A percentile compares a stretch with the other conserved stretches of the same genome.
Evolutionary conservation across 2,797 vertebrate genomes (phyloP).

Genomic region (Lutra lutra): DNA sequence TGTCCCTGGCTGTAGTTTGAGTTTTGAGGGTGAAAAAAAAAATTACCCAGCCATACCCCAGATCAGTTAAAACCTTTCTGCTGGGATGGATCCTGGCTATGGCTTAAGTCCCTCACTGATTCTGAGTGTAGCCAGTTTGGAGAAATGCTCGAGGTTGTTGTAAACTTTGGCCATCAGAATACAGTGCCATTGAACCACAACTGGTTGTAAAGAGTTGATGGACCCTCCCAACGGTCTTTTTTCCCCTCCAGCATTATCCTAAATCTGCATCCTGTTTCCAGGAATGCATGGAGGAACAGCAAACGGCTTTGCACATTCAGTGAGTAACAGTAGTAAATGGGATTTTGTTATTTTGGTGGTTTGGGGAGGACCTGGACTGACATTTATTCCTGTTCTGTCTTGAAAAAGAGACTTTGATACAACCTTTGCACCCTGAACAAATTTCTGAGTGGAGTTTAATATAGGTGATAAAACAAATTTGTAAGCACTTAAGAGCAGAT

Average conservation of each 20-base stretch:
- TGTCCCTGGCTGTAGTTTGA: background rate
- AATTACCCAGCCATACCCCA: background rate
- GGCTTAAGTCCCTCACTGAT: background rate
- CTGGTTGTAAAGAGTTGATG: background rate
- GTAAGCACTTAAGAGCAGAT: background rate
- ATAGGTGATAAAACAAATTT: background rate
- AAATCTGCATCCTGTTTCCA: background rate
- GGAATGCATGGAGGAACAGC: background rate
- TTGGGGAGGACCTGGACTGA: background rate
- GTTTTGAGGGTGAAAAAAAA: background rate
- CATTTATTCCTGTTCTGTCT: background rate
- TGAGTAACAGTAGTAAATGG: background rate
- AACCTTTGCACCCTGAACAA: background rate
- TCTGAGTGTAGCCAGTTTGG: background rate
- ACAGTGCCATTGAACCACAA: background rate
- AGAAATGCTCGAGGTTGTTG: background rate
- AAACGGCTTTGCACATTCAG: background rate
- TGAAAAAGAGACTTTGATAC: conserved; percentile 8
- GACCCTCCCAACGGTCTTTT: background rate
- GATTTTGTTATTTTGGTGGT: background rate
- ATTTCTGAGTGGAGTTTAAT: background rate
- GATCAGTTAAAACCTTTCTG: background rate
- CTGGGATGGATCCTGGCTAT: background rate
- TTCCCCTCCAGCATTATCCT: background rate
- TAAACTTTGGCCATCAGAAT: background rate